Percentiles rank a stretch among this genome's conserved stretches.
Conservation (phyloP, 2,113 vertebrate species). For the Platysteira castanea region DNA sequence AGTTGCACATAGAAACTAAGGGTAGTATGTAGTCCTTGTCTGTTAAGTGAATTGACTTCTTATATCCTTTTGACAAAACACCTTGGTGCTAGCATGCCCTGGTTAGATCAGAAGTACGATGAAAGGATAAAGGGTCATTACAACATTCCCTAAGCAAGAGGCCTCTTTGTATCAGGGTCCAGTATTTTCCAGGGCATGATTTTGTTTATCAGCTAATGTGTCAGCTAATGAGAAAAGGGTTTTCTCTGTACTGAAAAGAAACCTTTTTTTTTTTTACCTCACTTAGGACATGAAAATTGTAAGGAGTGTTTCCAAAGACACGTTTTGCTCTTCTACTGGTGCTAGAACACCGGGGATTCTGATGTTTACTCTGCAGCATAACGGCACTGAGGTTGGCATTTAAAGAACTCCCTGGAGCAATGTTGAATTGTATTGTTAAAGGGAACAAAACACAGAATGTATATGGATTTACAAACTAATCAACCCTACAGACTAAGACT, state of each 20-base stretch:
- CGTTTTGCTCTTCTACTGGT: slow-evolving; percentile 60
- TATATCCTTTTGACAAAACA: slow-evolving; percentile 47
- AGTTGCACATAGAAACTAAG: background rate
- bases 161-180: slow-evolving; percentile 21
- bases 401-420: slow-evolving; percentile 41
- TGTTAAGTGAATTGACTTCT: slow-evolving; percentile 24
- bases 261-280: slow-evolving; percentile 76
- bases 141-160: slow-evolving; percentile 21
- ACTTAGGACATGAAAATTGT: slow-evolving; percentile 72
- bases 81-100: slow-evolving; percentile 82
- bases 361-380: slow-evolving; percentile 46
- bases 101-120: slow-evolving; percentile 37
- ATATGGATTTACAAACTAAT: slow-evolving; percentile 50
- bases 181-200: slow-evolving; percentile 35
- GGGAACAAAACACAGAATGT: slow-evolving; percentile 68
- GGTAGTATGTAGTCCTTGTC: background rate
- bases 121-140: slow-evolving; percentile 41
- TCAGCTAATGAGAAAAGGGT: slow-evolving; percentile 31
- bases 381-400: slow-evolving; percentile 47
- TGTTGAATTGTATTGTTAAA: slow-evolving; percentile 54
- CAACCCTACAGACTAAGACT: slow-evolving; percentile 15
- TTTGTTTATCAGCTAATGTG: slow-evolving; percentile 61
- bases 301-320: slow-evolving; percentile 60
- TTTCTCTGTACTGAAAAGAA: slow-evolving; percentile 5
- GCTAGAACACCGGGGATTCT: slow-evolving; percentile 61